Conservation (phyloP, 2,888 invertebrate species). For the Dryobota labecula region DNA sequence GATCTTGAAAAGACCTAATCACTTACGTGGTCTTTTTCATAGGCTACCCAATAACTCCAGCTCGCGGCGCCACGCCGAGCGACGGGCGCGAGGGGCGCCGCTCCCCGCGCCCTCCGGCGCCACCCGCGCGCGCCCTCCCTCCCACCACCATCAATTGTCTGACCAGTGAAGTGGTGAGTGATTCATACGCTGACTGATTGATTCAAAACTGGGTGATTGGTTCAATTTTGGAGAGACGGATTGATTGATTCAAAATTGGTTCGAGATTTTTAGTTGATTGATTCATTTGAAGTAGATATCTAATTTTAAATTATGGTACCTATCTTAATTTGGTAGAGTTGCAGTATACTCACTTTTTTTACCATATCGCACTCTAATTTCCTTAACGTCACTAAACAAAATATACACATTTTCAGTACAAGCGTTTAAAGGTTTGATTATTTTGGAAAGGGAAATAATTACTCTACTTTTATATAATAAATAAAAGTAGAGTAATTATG, state of each 20-base stretch:
- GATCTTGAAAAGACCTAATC: too few relatives aligned
- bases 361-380: too few relatives aligned
- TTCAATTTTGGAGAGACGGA: constrained; percentile 11
- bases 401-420: too few relatives aligned
- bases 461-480: too few relatives aligned
- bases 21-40: constrained; percentile 20
- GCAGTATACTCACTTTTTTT: not conserved
- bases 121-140: constrained; percentile 81
- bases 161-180: constrained; percentile 96
- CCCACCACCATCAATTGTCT: constrained; percentile 93
- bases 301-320: not conserved
- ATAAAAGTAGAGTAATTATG: too few relatives aligned
- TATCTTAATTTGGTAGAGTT: not conserved
- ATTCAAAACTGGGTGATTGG: constrained; percentile 14
- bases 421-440: too few relatives aligned
- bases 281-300: not conserved
- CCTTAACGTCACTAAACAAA: too few relatives aligned
- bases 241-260: constrained; percentile 10
- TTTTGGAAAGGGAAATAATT: too few relatives aligned
- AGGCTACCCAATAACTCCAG: constrained; percentile 89
- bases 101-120: constrained; percentile 86
- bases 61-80: constrained; percentile 79
- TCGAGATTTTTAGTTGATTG: not conserved
- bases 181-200: constrained; percentile 3
- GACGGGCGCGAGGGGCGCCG: constrained; percentile 83